Conservation (phyloP, 2,113 vertebrate species). For the Alethe castanea region DNA sequence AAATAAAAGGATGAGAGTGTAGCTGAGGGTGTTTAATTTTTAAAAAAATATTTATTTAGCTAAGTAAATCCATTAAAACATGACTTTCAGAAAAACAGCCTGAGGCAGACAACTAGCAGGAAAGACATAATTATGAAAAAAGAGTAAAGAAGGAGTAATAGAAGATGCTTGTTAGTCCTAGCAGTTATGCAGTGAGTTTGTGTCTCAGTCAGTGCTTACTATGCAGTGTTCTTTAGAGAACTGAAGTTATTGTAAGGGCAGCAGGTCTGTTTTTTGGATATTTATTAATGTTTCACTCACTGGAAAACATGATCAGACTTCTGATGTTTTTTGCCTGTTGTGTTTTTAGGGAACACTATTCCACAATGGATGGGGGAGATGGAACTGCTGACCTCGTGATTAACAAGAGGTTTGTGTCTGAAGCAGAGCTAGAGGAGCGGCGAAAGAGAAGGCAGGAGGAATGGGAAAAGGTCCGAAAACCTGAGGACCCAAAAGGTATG, state of each 20-base stretch:
- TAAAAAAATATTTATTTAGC: rapidly evolving
- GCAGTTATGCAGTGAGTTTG: background rate
- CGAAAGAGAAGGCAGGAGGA: conserved; percentile 95
- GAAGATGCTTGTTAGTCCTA: background rate
- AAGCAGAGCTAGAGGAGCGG: conserved; percentile 89
- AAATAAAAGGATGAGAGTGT: background rate
- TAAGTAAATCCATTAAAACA: background rate
- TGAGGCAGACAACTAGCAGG: background rate
- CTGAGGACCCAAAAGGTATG: conserved; percentile 91
- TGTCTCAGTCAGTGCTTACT: background rate
- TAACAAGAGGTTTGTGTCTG: conserved; percentile 92
- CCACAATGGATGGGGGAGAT: conserved; percentile 78
- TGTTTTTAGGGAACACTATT: conserved; percentile 6
- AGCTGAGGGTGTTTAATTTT: background rate
- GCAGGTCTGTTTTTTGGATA: background rate
- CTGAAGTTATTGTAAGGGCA: background rate
- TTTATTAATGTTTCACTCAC: background rate
- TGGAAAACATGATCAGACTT: background rate
- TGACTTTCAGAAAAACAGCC: background rate
- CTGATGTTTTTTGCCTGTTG: background rate
- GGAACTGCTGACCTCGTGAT: conserved; percentile 82
- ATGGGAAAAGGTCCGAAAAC: conserved; percentile 97
- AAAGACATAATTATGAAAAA: background rate
- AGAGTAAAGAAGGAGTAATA: background rate
- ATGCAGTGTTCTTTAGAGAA: background rate